Base-by-base conservation (phyloP, 2,113 vertebrate genomes). In the Mustela lutreola region DNA sequence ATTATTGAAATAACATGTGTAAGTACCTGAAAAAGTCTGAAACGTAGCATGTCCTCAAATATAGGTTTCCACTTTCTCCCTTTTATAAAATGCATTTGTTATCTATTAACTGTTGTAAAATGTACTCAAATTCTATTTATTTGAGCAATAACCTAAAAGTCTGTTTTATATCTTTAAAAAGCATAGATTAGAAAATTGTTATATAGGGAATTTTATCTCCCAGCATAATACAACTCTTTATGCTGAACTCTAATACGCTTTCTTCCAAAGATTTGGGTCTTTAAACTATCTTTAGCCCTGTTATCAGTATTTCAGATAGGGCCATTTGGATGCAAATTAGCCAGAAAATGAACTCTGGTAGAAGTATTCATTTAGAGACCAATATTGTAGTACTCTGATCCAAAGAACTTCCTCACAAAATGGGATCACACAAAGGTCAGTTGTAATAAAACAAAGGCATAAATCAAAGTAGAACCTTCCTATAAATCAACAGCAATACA, bases 281-380 rank as follows among this genome's bases (percentile, higher is more conserved):
- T 98, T 97, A 81, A 96, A 97, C 93, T 96, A 78, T 97, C 94
- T 97, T 98, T 96, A 97, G 87, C 93, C 93, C 75, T 96, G 60
- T 97, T 98, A 97, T 95, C 96, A 91, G 88, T 89, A 94, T 92
- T 93, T 97, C 94, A 97, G 81, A 97, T 95, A 97, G 93, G 91
- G 28, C 93, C 97, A 98, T 98, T 98, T 97, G 70, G 96, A 98
- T 98, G 98, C 98, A 98, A 98, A 98, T 98, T 98, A 98, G 83
- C 86, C 96, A 98, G 98, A 98, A 98, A 98, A 97, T 97, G 96
- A 98, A 98, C 92, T 92, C 73, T 36, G 0, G 3, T 93, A 79
- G 60, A 98, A 98, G 76, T 97, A 93, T 98, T 99, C 96, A 98
- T 98, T 98, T 98, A 97, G 94, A 98, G 95, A 95, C 96, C 93